These are phyloP conservation scores for Ictidomys tridecemlineatus DNA, from an alignment of 2,113 vertebrate genomes.

Conservation along the genomic window DNA sequence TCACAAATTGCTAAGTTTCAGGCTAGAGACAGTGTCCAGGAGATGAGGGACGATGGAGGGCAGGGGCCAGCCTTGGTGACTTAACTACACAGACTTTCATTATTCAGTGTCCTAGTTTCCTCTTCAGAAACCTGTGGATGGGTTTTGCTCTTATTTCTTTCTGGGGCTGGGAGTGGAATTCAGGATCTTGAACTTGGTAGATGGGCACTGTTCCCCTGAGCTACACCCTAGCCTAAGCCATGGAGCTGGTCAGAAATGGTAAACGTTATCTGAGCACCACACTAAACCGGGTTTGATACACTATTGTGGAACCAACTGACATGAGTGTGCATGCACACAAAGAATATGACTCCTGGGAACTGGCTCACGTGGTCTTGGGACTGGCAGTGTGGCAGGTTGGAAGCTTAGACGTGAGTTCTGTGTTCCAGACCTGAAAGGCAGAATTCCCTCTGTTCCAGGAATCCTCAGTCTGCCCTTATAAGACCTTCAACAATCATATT, in stretches of 20 bases:
- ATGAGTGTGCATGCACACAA: too few species aligned
- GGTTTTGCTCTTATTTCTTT: background rate
- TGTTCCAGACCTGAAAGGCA: background rate
- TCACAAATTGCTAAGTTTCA: background rate
- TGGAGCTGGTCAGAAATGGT: too few species aligned
- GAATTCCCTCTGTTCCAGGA: background rate
- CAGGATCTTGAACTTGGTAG: background rate
- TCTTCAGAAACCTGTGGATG: background rate
- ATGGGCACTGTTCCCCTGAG: background rate
- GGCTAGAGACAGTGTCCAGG: fast-evolving
- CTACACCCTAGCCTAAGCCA: background rate
- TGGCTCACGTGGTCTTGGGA: background rate
- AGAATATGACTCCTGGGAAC: background rate
- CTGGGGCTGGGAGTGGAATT: background rate
- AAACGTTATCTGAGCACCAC: too few species aligned
- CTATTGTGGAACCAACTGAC: too few species aligned
- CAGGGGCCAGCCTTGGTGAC: fast-evolving
- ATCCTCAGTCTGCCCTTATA: background rate
- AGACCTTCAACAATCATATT: fast-evolving
- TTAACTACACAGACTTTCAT: fast-evolving
- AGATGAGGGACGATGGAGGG: fast-evolving
- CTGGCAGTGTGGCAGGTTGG: background rate
- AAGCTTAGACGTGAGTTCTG: background rate
- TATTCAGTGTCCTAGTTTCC: fast-evolving
- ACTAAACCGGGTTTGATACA: background rate